A percentile compares a stretch with the other conserved stretches of the same genome.
Evolutionary conservation across 1,140 invertebrate genomes (phyloP).

Genomic region (Choristoneura fumiferana): DNA sequence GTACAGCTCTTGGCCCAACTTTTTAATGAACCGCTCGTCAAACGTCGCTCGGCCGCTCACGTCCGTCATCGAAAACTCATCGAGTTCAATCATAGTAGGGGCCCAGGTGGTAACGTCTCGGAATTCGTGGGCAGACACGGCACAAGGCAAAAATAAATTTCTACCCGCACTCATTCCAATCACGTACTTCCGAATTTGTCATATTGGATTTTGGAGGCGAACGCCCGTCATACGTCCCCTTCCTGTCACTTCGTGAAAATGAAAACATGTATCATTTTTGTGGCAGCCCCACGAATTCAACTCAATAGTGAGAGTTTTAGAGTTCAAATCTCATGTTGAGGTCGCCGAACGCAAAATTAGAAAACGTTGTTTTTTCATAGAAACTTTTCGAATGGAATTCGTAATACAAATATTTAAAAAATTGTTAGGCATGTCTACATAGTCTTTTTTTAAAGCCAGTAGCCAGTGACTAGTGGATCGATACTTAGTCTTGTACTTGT

Average conservation of each 20-base stretch:
- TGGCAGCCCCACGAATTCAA: neutral
- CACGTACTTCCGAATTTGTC: slow-evolving; percentile 76
- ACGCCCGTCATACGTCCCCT: slow-evolving; percentile 63
- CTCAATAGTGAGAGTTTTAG: neutral
- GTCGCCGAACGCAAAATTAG: neutral
- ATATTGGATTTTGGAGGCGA: slow-evolving; percentile 73
- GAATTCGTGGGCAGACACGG: slow-evolving; percentile 28
- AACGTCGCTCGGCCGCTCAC: neutral
- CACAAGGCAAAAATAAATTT: slow-evolving; percentile 58
- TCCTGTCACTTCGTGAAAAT: slow-evolving; percentile 67
- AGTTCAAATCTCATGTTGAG: neutral
- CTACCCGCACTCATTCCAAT: slow-evolving; percentile 64
- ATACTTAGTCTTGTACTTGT: no score
- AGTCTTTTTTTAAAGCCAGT: no score
- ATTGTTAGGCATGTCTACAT: no score
- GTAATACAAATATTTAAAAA: neutral
- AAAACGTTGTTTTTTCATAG: neutral
- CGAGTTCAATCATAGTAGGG: slow-evolving; percentile 29
- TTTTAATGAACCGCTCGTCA: slow-evolving; percentile 16
- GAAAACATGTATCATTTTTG: slow-evolving; percentile 66
- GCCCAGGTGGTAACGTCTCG: slow-evolving; percentile 37
- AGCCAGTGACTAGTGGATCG: no score
- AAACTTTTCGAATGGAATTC: slow-evolving; percentile 1
- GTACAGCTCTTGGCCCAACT: neutral
- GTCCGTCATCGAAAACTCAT: slow-evolving; percentile 26